Conservation (phyloP, 2,797 vertebrate species). For the Chloroceryle inda region DNA sequence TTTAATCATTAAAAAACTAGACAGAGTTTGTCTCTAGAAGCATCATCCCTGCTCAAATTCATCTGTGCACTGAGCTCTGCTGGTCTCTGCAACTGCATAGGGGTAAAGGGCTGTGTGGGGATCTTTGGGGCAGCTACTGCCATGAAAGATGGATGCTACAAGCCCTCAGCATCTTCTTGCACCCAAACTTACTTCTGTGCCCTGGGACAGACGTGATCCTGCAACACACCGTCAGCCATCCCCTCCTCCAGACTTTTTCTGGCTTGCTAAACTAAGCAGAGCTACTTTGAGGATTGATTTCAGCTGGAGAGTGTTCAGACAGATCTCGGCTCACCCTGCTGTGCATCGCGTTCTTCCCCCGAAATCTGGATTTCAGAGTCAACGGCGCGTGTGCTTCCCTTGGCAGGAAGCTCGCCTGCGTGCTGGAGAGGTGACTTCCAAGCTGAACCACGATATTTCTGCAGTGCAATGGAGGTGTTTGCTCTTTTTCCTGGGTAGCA, state of each 20-base stretch:
- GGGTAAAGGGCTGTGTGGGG: not conserved
- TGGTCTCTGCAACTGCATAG: not conserved
- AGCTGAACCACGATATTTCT: accelerated
- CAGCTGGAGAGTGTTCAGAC: not conserved
- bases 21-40: not conserved
- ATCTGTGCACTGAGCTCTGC: not conserved
- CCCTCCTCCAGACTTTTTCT: not conserved
- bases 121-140: not conserved
- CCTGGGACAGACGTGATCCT: not conserved
- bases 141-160: not conserved
- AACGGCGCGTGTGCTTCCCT: not conserved
- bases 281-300: not conserved
- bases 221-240: not conserved
- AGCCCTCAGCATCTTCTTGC: not conserved
- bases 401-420: not conserved
- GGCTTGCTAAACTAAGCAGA: not conserved
- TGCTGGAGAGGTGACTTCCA: not conserved
- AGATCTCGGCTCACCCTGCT: not conserved
- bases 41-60: not conserved
- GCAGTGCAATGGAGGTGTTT: accelerated
- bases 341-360: not conserved
- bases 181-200: not conserved
- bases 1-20: not conserved
- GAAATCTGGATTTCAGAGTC: not conserved
- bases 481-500: not conserved